Percentiles rank a stretch among this genome's conserved stretches.
These are phyloP conservation scores for zebrafish (Danio rerio) DNA, from an alignment of 2,113 vertebrate species.

Conservation along the genomic window DNA sequence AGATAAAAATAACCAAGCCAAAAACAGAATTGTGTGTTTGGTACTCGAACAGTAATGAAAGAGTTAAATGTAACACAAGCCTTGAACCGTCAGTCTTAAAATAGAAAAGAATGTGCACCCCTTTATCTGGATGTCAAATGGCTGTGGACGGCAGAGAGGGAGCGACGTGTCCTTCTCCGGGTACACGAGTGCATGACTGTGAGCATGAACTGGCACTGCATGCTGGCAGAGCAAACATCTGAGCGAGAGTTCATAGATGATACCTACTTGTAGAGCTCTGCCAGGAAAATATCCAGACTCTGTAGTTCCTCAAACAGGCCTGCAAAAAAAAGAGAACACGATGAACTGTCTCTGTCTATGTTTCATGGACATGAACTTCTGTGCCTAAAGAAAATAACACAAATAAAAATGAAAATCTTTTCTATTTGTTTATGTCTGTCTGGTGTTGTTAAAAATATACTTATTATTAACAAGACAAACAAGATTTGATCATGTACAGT, in stretches of 20 bases:
- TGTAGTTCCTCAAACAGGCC: slow-evolving; percentile 97
- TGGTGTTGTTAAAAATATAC: no score
- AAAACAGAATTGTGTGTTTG: not conserved
- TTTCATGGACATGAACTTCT: no score
- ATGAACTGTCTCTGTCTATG: not conserved
- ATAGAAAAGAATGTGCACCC: slow-evolving; percentile 29
- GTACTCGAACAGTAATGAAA: not conserved
- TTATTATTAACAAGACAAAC: no score
- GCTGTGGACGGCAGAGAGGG: not conserved
- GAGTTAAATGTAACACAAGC: slow-evolving; percentile 3
- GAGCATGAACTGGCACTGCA: not conserved
- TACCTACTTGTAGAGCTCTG: slow-evolving; percentile 98
- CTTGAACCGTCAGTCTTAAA: not conserved
- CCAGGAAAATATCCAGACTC: slow-evolving; percentile 96
- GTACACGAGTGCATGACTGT: not conserved
- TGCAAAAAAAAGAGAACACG: slow-evolving; percentile 68
- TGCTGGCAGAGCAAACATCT: slow-evolving; percentile 5
- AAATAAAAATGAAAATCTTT: no score
- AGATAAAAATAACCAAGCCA: not conserved
- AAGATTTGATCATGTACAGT: no score
- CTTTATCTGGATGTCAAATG: slow-evolving; percentile 25
- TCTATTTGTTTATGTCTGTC: no score
- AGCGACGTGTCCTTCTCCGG: not conserved
- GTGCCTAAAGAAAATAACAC: no score
- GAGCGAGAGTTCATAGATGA: slow-evolving; percentile 3